Percentiles rank a stretch among this genome's conserved stretches.
Conservation (phyloP, 92 coral and sea anemone genomes). For the Nematostella vectensis region DNA sequence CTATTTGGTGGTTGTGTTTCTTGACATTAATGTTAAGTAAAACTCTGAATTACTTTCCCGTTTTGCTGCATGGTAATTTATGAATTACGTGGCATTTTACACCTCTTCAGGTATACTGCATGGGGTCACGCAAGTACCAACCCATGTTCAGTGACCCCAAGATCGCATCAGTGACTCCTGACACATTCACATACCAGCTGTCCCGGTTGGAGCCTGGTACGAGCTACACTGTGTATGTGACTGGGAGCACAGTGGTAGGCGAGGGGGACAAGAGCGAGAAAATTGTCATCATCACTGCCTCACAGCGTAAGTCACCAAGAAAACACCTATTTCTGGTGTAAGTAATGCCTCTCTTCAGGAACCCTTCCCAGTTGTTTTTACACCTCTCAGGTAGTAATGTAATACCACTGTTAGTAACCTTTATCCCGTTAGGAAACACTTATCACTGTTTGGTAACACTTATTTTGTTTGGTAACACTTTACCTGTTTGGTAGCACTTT, state of each 20-base stretch:
- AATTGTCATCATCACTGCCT: conserved; percentile 15
- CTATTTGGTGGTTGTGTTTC: too few relatives aligned
- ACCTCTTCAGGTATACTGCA: conserved; percentile 34
- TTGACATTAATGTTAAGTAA: too few relatives aligned
- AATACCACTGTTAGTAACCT: too few relatives aligned
- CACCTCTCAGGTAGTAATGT: too few relatives aligned
- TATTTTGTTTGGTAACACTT: too few relatives aligned
- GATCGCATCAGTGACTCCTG: neutral
- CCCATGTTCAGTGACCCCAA: conserved; percentile 10
- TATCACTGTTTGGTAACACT: too few relatives aligned
- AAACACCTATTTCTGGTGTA: neutral
- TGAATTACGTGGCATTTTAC: too few relatives aligned
- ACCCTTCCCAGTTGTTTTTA: too few relatives aligned
- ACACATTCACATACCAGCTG: neutral
- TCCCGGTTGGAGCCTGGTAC: conserved; percentile 50
- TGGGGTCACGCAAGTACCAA: conserved; percentile 43
- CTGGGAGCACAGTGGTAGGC: conserved; percentile 41
- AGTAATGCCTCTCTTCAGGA: neutral
- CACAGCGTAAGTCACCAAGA: conserved; percentile 49
- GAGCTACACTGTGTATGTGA: conserved; percentile 40
- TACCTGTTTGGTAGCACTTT: too few relatives aligned
- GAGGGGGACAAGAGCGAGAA: conserved; percentile 30
- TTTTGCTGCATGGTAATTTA: too few relatives aligned
- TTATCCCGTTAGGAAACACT: too few relatives aligned
- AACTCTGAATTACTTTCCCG: too few relatives aligned